Evolutionary conservation across 2,797 vertebrate species (phyloP).

Genomic region (Gallinago solitaria): DNA sequence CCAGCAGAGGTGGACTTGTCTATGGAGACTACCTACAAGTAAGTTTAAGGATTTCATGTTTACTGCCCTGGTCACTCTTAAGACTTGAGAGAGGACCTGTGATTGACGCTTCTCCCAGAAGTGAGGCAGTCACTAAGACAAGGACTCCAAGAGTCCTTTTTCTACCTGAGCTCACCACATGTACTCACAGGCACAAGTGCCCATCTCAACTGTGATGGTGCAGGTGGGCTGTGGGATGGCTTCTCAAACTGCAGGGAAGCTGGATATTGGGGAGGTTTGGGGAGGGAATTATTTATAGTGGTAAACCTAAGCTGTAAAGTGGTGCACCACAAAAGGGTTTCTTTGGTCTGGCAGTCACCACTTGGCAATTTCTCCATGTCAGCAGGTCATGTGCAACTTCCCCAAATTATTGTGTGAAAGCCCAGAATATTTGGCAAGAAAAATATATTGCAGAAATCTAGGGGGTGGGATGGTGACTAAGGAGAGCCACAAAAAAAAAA

Average conservation of each 20-base stretch:
- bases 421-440: not conserved
- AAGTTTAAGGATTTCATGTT: conserved; percentile 25
- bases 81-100: not conserved
- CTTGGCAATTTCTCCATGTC: not conserved
- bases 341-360: not conserved
- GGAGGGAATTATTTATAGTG: not conserved
- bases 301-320: not conserved
- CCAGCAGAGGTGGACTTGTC: conserved; percentile 87
- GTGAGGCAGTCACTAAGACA: not conserved
- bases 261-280: not conserved
- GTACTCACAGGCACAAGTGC: not conserved
- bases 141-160: not conserved
- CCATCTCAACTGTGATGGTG: accelerated
- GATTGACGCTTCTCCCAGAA: not conserved
- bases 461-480: not conserved
- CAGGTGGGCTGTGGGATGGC: not conserved
- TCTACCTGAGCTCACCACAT: not conserved
- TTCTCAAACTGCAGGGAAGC: not conserved
- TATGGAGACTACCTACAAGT: conserved; percentile 94
- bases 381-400: not conserved
- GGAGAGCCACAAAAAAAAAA: not conserved
- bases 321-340: not conserved
- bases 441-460: not conserved
- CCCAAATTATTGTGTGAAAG: not conserved
- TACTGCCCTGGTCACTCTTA: not conserved